These are phyloP conservation scores for Geococcyx californianus DNA, from an alignment of 2,113 vertebrate genomes.

Conservation along the genomic window DNA sequence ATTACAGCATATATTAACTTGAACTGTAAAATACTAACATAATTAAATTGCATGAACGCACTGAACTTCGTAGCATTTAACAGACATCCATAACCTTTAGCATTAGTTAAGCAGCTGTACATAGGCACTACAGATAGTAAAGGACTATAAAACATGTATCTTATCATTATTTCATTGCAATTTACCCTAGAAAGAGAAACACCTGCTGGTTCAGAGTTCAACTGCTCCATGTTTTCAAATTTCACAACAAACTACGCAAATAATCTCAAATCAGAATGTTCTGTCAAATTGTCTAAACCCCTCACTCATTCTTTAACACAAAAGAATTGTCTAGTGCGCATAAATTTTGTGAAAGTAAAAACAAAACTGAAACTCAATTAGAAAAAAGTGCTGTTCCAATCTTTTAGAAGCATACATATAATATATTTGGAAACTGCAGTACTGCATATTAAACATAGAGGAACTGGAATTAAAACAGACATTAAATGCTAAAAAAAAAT, in stretches of 20 bases:
- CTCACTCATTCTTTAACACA: not conserved
- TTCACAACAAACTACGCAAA: not conserved
- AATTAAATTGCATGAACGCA: not conserved
- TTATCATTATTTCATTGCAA: not conserved
- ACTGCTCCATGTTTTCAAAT: not conserved
- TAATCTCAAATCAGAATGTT: not conserved
- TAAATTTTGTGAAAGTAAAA: slow-evolving; percentile 4
- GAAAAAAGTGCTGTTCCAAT: not conserved
- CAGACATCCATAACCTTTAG: not conserved
- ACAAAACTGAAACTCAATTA: not conserved
- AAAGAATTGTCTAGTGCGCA: not conserved
- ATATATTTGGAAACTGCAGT: not conserved
- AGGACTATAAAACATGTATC: not conserved
- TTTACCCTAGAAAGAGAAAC: not conserved
- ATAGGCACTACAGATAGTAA: not conserved
- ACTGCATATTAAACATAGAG: not conserved
- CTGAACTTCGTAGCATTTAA: not conserved
- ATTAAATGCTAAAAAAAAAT: not conserved
- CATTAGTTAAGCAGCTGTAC: not conserved
- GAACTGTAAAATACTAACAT: not conserved
- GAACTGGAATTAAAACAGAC: not conserved
- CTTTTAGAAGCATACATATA: not conserved
- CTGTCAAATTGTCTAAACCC: not conserved
- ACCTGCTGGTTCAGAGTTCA: not conserved
- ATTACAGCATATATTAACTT: not conserved